These are phyloP conservation scores for Scopus umbretta DNA, from an alignment of 2,113 vertebrate genomes.

Conservation along the genomic window DNA sequence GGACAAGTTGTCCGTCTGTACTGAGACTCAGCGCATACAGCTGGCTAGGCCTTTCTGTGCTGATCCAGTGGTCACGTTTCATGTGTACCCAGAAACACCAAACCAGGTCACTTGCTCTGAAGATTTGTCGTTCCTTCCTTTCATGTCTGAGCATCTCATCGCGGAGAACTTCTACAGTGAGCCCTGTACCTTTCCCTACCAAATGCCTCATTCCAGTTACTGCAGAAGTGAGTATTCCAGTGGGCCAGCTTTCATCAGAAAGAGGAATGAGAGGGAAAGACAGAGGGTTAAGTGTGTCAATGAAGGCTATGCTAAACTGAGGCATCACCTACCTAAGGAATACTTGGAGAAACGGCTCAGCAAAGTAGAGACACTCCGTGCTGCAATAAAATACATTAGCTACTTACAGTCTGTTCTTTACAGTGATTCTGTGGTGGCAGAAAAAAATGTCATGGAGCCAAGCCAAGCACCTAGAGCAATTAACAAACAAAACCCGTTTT, in stretches of 20 bases:
- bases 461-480: not conserved
- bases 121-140: conserved; percentile 65
- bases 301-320: conserved; percentile 77
- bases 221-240: conserved; percentile 60
- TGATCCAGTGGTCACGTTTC: conserved; percentile 60
- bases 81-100: conserved; percentile 52
- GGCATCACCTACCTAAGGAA: conserved; percentile 74
- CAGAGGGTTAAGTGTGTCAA: conserved; percentile 80
- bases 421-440: not conserved
- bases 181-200: conserved; percentile 53
- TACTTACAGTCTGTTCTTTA: conserved; percentile 71
- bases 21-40: conserved; percentile 48
- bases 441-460: not conserved
- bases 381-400: conserved; percentile 77
- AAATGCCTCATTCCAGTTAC: conserved; percentile 12
- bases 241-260: conserved; percentile 74
- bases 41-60: conserved; percentile 59
- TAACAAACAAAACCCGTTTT: not conserved
- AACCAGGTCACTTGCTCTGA: conserved; percentile 52
- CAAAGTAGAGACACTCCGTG: conserved; percentile 79
- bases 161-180: conserved; percentile 48
- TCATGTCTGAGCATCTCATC: conserved; percentile 47
- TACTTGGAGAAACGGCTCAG: conserved; percentile 76
- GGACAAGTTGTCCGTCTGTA: conserved; percentile 40
- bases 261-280: conserved; percentile 78